Percentiles rank a stretch among this genome's conserved stretches.
Evolutionary conservation across 2,888 invertebrate genomes (phyloP).

Genomic region (Allophyes oxyacanthae): DNA sequence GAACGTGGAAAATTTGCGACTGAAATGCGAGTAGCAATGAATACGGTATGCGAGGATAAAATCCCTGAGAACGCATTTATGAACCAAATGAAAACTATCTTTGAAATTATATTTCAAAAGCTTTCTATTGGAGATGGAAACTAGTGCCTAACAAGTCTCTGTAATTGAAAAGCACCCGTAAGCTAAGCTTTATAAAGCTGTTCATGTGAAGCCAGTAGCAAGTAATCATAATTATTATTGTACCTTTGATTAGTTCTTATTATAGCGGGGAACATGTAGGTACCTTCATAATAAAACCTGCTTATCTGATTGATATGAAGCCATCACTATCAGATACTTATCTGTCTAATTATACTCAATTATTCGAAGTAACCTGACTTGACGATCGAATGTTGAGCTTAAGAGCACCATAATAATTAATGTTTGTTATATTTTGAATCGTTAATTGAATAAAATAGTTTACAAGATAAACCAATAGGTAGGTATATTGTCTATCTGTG

Average conservation of each 20-base stretch:
- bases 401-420: no score
- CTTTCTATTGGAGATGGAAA: slow-evolving; percentile 12
- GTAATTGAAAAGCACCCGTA: slow-evolving; percentile 24
- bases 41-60: slow-evolving; percentile 42
- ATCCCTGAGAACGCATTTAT: slow-evolving; percentile 39
- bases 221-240: slow-evolving; percentile 6
- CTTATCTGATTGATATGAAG: slow-evolving; percentile 16
- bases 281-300: slow-evolving; percentile 5
- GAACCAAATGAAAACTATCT: slow-evolving; percentile 49
- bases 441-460: no score
- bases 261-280: slow-evolving; percentile 17
- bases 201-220: slow-evolving; percentile 5
- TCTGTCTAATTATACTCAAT: slow-evolving; percentile 19
- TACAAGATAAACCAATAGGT: no score
- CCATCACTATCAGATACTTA: slow-evolving; percentile 6
- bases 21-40: slow-evolving; percentile 47
- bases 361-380: background rate
- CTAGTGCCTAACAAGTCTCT: slow-evolving; percentile 1
- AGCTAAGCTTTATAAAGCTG: slow-evolving; percentile 13
- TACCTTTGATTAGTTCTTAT: slow-evolving; percentile 10
- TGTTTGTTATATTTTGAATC: no score
- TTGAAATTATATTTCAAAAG: slow-evolving; percentile 40
- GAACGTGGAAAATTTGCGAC: slow-evolving; percentile 57
- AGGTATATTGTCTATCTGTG: no score
- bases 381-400: background rate